Evolutionary conservation across 2,113 vertebrate species (phyloP).

Genomic region (Gopherus flavomarginatus): DNA sequence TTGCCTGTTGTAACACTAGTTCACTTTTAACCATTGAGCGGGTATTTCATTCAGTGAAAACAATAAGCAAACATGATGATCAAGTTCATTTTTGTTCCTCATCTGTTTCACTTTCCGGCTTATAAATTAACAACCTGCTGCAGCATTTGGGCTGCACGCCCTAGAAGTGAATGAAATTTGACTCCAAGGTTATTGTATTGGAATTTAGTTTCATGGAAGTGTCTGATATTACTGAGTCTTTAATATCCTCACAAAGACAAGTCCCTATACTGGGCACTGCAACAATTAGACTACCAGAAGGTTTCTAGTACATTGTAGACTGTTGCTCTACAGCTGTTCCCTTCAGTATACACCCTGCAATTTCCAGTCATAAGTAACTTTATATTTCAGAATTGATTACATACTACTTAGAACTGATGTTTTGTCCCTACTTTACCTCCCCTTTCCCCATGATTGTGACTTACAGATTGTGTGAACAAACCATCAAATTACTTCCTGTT

Average conservation of each 20-base stretch:
- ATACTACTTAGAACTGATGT: background rate
- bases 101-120: background rate
- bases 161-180: too few relatives aligned
- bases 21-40: too few relatives aligned
- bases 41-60: too few relatives aligned
- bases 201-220: conserved; percentile 31
- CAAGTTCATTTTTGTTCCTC: background rate
- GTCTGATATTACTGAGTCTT: conserved; percentile 7
- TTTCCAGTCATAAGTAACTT: background rate
- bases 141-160: too few relatives aligned
- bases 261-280: background rate
- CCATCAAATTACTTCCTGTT: background rate
- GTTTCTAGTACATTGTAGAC: background rate
- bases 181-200: background rate
- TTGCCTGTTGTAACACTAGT: too few relatives aligned
- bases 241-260: background rate
- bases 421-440: background rate
- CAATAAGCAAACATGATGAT: too few relatives aligned
- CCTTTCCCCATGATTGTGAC: background rate
- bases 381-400: background rate
- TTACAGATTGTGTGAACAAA: conserved; percentile 7
- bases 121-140: background rate
- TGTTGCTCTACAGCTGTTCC: conserved; percentile 41
- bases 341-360: background rate
- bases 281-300: background rate